Evolutionary conservation across 2,888 invertebrate genomes (phyloP).

Genomic region (Tipula vernalis): DNA sequence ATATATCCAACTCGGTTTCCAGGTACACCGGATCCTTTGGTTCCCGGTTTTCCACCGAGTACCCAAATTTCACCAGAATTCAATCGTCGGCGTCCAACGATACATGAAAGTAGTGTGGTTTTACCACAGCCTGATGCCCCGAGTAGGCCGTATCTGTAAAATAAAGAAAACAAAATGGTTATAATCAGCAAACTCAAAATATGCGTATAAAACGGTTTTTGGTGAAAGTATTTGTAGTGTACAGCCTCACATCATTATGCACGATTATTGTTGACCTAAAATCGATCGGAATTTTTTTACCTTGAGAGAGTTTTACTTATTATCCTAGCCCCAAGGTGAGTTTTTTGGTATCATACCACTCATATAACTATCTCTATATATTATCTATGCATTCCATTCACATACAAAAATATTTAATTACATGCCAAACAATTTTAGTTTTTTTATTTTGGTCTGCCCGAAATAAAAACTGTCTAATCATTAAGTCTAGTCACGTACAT

Average conservation of each 20-base stretch:
- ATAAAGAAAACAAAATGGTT: constrained; percentile 14
- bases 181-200: neutral
- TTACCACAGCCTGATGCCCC: constrained; percentile 97
- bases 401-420: neutral
- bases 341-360: neutral
- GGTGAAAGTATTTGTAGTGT: neutral
- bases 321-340: neutral
- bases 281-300: neutral
- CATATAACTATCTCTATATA: neutral
- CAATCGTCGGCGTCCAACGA: constrained; percentile 75
- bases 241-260: neutral
- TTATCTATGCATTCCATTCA: neutral
- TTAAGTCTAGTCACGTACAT: neutral
- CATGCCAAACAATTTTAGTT: neutral
- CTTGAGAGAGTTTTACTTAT: neutral
- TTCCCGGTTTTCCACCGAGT: constrained; percentile 80
- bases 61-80: constrained; percentile 84
- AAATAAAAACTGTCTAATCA: neutral
- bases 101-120: constrained; percentile 83
- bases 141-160: constrained; percentile 74
- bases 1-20: constrained; percentile 94
- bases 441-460: neutral
- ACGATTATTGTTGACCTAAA: neutral
- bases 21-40: constrained; percentile 80
- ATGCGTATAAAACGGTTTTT: neutral